These are phyloP conservation scores for Drosophila maculinotata DNA, from an alignment of 2,888 invertebrate genomes.

Conservation along the genomic window DNA sequence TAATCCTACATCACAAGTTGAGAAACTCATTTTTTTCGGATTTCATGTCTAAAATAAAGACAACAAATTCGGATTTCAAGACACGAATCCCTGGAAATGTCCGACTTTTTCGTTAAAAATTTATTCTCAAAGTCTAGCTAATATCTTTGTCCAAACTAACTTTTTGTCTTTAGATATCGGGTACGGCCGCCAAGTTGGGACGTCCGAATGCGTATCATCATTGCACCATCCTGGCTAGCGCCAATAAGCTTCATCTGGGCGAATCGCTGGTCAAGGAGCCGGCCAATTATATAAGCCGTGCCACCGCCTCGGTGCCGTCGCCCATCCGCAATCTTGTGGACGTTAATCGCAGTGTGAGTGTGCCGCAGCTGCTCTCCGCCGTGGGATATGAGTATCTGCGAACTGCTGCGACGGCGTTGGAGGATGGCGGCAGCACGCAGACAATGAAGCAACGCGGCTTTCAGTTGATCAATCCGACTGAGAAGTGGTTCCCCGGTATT, in stretches of 20 bases:
- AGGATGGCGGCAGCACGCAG: conserved; percentile 90
- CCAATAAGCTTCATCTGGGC: conserved; percentile 91
- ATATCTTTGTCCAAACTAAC: no score
- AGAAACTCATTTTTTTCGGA: no score
- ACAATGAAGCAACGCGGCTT: conserved; percentile 93
- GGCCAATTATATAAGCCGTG: conserved; percentile 93
- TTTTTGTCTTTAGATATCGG: conserved; percentile 90
- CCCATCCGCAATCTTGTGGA: conserved; percentile 93
- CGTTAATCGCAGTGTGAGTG: conserved; percentile 89
- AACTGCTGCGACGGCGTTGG: conserved; percentile 88
- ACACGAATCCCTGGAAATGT: no score
- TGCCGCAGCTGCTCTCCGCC: conserved; percentile 90
- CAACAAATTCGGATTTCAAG: no score
- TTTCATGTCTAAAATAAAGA: no score
- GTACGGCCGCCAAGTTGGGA: conserved; percentile 97
- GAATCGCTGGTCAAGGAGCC: conserved; percentile 90
- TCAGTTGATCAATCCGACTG: conserved; percentile 93
- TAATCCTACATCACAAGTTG: no score
- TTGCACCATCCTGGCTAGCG: conserved; percentile 96
- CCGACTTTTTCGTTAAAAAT: no score
- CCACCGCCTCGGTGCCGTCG: conserved; percentile 93
- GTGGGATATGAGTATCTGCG: conserved; percentile 94
- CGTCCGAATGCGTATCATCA: conserved; percentile 97
- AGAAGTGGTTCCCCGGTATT: conserved; percentile 95
- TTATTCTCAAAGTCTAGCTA: no score